A percentile compares a stretch with the other conserved stretches of the same genome.
phyloP scores from a whole-genome alignment of 1,140 invertebrate species.

The Reticulitermes speratus region DNA sequence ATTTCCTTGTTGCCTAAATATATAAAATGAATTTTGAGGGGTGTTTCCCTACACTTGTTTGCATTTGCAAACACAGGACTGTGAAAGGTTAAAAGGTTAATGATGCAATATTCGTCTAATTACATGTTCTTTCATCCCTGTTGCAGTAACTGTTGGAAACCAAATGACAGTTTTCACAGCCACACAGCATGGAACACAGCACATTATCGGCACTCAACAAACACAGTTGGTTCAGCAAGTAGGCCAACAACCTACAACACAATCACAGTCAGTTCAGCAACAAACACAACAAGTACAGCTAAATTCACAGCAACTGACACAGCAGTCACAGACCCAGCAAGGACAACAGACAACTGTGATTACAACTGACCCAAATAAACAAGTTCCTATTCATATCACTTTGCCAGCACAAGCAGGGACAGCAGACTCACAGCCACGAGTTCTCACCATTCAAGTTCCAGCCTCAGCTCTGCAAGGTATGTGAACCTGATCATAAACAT shows the following conservation, averaged over 20 bases:
- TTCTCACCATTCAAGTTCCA: conserved; percentile 81
- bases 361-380: conserved; percentile 51
- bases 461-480: conserved; percentile 75
- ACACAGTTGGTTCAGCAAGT: not conserved
- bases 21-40: no score
- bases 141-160: conserved; percentile 43
- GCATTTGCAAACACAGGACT: no score
- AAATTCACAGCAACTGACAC: conserved; percentile 34
- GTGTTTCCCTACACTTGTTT: no score
- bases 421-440: conserved; percentile 61
- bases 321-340: conserved; percentile 41
- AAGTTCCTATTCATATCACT: conserved; percentile 59
- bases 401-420: conserved; percentile 68
- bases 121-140: conserved; percentile 1
- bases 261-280: conserved; percentile 41
- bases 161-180: conserved; percentile 37
- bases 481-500: conserved; percentile 4
- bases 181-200: not conserved
- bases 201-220: not conserved
- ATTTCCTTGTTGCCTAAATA: no score
- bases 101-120: not conserved
- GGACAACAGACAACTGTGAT: conserved; percentile 39
- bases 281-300: conserved; percentile 36
- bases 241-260: conserved; percentile 31
- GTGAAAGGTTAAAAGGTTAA: no score